A percentile compares a stretch with the other conserved stretches of the same genome.
phyloP scores from a whole-genome alignment of 1,140 invertebrate species.

The Heliconius eleuchia region DNA sequence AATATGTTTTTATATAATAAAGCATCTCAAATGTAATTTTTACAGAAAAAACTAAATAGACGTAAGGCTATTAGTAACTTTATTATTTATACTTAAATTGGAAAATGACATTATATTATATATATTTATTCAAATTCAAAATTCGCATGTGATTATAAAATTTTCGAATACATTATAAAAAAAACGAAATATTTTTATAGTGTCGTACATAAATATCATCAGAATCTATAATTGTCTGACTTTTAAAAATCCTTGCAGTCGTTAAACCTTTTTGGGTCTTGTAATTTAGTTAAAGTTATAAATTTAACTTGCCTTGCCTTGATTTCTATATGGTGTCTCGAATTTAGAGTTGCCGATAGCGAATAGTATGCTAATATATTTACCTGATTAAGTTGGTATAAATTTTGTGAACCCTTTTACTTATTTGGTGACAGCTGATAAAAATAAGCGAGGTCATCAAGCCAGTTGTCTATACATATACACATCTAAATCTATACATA shows the following conservation, averaged over 20 bases:
- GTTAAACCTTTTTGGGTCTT: neutral
- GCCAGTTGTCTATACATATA: no score
- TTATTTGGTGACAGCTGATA: neutral
- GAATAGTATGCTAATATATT: neutral
- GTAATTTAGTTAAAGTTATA: neutral
- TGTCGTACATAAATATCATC: conserved; percentile 1
- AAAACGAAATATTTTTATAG: no score
- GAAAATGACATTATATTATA: no score
- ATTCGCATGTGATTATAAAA: no score
- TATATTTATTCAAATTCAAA: no score
- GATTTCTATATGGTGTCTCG: neutral
- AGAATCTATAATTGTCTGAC: conserved; percentile 1
- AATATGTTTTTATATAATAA: no score
- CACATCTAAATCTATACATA: no score
- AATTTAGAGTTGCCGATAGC: neutral
- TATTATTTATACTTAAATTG: no score
- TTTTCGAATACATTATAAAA: no score
- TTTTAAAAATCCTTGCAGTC: neutral
- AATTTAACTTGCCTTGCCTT: neutral
- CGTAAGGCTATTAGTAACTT: no score
- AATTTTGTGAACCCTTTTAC: neutral
- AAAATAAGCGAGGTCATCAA: neutral
- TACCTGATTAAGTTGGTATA: neutral
- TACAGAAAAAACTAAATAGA: no score
- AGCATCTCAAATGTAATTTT: no score